These are phyloP conservation scores for Lysandra coridon DNA, from an alignment of 2,888 invertebrate species.

Conservation along the genomic window DNA sequence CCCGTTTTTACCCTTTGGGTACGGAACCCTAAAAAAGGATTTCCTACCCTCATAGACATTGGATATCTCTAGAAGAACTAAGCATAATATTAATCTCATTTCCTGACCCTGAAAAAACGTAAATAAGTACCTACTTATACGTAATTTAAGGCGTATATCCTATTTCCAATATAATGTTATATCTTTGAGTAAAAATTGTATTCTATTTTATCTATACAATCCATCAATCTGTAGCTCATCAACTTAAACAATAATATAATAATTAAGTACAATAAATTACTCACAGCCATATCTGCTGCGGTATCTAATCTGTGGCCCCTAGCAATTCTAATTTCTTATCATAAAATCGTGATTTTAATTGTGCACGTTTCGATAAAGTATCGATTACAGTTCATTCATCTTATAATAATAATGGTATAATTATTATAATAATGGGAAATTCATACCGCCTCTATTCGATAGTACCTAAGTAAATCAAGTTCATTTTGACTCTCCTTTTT, in stretches of 20 bases:
- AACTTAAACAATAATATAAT: not conserved
- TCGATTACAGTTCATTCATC: no score
- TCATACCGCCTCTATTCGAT: no score
- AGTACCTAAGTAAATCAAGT: no score
- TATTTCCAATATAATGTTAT: not conserved
- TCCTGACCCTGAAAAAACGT: not conserved
- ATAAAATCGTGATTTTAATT: not conserved
- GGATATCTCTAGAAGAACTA: not conserved
- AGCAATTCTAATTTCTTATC: not conserved
- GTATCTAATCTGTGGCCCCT: not conserved
- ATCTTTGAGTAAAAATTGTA: not conserved
- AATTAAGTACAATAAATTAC: not conserved
- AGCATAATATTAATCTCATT: not conserved
- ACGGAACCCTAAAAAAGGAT: no score
- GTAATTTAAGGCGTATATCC: not conserved
- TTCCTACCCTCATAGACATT: no score
- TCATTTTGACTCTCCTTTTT: no score
- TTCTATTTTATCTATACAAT: not conserved
- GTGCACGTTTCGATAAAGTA: not conserved
- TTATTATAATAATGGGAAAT: no score
- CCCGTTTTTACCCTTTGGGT: no score
- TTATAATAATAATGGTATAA: no score
- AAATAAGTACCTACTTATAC: not conserved
- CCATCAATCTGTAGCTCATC: not conserved
- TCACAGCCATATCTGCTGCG: not conserved